phyloP scores from a whole-genome alignment of 2,888 invertebrate species.

The Polyommatus icarus region DNA sequence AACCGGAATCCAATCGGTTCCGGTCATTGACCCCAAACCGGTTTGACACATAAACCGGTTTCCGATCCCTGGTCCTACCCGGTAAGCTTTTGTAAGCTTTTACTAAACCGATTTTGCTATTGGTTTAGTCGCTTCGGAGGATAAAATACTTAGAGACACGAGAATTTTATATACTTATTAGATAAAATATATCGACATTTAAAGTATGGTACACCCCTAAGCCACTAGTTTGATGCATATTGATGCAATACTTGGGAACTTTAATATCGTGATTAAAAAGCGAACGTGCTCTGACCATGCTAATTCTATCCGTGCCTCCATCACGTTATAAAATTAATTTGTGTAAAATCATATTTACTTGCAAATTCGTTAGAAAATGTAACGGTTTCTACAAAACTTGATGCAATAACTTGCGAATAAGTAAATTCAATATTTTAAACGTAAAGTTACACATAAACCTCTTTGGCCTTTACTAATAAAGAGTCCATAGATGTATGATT shows the following conservation, averaged over 20 bases:
- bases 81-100: no score
- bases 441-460: no score
- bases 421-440: neutral
- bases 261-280: constrained; percentile 26
- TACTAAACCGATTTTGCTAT: neutral
- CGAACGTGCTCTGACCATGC: neutral
- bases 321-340: constrained; percentile 9
- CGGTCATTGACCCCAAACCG: no score
- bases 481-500: no score
- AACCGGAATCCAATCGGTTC: no score
- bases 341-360: neutral
- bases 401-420: neutral
- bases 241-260: constrained; percentile 12
- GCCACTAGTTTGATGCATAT: constrained; percentile 2
- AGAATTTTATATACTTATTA: neutral
- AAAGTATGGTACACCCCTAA: neutral
- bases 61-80: no score
- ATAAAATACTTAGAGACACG: neutral
- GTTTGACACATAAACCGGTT: no score
- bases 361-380: neutral
- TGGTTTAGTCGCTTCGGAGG: neutral
- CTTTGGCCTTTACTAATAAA: no score
- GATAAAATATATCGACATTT: neutral
- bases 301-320: neutral
- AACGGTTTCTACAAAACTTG: neutral